Evolutionary conservation across 2,888 invertebrate species (phyloP), one percentile per base, ranked within the genome.

Genomic region (Drosophila recens): DNA sequence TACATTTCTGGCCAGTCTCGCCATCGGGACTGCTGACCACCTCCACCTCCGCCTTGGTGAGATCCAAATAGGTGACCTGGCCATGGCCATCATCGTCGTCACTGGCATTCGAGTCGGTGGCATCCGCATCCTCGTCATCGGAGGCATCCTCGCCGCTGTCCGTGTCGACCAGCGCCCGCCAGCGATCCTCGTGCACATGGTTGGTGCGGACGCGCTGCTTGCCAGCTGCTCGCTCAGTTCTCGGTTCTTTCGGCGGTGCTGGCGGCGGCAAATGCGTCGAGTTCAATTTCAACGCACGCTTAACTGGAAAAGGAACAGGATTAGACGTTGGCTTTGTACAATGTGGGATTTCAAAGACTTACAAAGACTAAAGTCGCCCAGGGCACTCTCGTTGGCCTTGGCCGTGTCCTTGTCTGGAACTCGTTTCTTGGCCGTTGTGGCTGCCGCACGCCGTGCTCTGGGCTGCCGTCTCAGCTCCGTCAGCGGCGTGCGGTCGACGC

Each of bases 331-430:
- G 23, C 1, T 9, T 5, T 11, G 6, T 1, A 9, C 1, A 6
- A n/a, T 6, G 11, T 10, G 0, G 9, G 6, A 45, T n/a, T 3
- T 3, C 0, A 6, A 2, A n/a, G 48, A 87, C 90, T 76, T 87
- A 92, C 91, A 92, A 30, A 86, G 79, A n/a, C 90, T 90, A 61
- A 92, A 92, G 62, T 91, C 91, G 4, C 67, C 87, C 34, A 92
- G 49, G 0, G 74, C 51, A 51, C 90, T 92, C 13, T 91, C 91
- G 13, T 91, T 86, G 8, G 65, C 65, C 15, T 6, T 43, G 4
- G 13, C 11, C 5, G 4, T 27, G 3, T 45, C 23, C 23, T 23
- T 23, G 3, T 45, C 27, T 1, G 64, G 59, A 1, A 43, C 30
- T 0, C 53, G 38, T 6, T 82, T 76, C 36, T 67, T 72, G 0